Percentiles rank a stretch among this genome's conserved stretches.
These are phyloP conservation scores for Protonibea diacanthus DNA, from an alignment of 2,797 vertebrate genomes.

Conservation along the genomic window DNA sequence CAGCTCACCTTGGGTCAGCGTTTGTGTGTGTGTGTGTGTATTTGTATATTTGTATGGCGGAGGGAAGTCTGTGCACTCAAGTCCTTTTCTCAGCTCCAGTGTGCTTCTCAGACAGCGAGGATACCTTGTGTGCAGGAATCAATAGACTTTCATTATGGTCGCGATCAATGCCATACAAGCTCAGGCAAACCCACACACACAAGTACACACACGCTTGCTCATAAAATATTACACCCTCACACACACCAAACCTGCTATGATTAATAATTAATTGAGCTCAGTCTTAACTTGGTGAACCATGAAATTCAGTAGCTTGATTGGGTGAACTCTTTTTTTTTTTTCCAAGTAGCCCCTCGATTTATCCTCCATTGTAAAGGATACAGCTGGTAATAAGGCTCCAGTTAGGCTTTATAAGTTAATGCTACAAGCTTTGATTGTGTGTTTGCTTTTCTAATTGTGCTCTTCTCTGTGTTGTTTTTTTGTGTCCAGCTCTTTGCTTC, in stretches of 20 bases:
- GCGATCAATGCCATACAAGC: slow-evolving; percentile 48
- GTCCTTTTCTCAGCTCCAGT: slow-evolving; percentile 4
- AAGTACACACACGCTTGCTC: slow-evolving; percentile 18
- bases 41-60: not conserved
- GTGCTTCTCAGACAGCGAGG: slow-evolving; percentile 37
- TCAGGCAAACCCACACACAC: slow-evolving; percentile 23
- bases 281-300: slow-evolving; percentile 56
- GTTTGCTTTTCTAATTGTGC: slow-evolving; percentile 14
- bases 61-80: slow-evolving; percentile 7
- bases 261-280: slow-evolving; percentile 61
- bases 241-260: slow-evolving; percentile 32
- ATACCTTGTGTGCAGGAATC: slow-evolving; percentile 55
- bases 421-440: slow-evolving; percentile 15
- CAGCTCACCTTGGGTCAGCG: no score
- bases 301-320: slow-evolving; percentile 59
- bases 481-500: slow-evolving; percentile 90
- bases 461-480: not conserved
- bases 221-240: slow-evolving; percentile 42
- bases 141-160: slow-evolving; percentile 68
- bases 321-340: slow-evolving; percentile 26
- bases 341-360: slow-evolving; percentile 32
- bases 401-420: slow-evolving; percentile 23
- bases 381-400: slow-evolving; percentile 3
- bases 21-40: not conserved
- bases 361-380: slow-evolving; percentile 27